phyloP scores from a whole-genome alignment of 2,797 vertebrate genomes.

The Yasuhikotakia modesta region DNA sequence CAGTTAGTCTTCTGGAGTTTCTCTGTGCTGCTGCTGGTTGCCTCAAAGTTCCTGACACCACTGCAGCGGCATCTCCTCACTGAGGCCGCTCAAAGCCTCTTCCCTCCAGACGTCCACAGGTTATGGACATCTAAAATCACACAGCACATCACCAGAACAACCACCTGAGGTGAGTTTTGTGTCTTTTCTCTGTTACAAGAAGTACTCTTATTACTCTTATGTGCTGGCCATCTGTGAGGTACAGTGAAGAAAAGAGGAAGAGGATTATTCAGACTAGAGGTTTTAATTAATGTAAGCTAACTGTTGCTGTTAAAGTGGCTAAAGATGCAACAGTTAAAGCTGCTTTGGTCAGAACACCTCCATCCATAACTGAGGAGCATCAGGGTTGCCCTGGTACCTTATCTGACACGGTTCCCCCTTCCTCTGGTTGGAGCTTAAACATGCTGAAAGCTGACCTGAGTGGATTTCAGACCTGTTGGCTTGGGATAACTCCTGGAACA shows the following conservation, averaged over 20 bases:
- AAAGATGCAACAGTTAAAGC: constrained; percentile 5
- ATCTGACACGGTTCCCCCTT: neutral
- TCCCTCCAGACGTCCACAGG: constrained; percentile 25
- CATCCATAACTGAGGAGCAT: neutral
- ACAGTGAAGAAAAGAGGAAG: neutral
- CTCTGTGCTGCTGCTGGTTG: constrained; percentile 59
- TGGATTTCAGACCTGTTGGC: constrained; percentile 35
- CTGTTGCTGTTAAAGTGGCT: neutral
- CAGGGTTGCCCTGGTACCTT: neutral
- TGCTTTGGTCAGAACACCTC: neutral
- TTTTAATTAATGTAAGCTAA: neutral
- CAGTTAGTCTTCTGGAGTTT: constrained; percentile 64
- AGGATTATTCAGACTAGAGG: neutral
- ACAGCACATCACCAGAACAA: constrained; percentile 37
- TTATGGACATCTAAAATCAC: constrained; percentile 67
- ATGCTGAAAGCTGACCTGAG: neutral
- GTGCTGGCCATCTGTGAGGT: neutral
- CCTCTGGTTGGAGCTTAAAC: neutral
- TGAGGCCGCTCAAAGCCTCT: constrained; percentile 14
- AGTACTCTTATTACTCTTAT: neutral
- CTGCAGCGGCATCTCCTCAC: constrained; percentile 49
- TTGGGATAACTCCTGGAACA: constrained; percentile 34
- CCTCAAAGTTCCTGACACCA: constrained; percentile 50
- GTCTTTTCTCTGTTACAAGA: neutral
- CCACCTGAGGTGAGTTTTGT: constrained; percentile 42